A percentile compares a stretch with the other conserved stretches of the same genome.
These are phyloP conservation scores for Drosophila atripex DNA, from an alignment of 2,888 invertebrate species.

Conservation along the genomic window DNA sequence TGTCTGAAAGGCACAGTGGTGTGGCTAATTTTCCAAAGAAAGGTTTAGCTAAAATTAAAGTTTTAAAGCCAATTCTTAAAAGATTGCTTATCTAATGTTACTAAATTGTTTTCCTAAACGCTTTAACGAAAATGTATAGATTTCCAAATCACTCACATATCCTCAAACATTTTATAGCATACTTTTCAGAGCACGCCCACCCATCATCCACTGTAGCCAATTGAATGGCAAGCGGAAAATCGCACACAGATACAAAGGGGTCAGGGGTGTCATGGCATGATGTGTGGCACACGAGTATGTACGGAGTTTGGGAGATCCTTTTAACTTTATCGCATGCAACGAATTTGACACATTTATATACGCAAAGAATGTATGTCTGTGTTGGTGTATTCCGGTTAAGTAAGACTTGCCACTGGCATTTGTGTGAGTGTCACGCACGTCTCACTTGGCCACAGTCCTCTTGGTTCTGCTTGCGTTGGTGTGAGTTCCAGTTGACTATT, in stretches of 20 bases:
- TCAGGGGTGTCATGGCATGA: conserved; percentile 40
- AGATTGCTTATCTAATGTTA: too few species aligned
- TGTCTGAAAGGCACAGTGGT: conserved; percentile 16
- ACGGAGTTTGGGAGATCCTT: conserved; percentile 26
- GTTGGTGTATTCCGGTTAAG: conserved; percentile 16
- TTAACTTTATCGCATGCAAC: conserved; percentile 58
- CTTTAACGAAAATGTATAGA: neutral
- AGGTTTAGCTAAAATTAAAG: too few species aligned
- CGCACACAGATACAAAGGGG: conserved; percentile 50
- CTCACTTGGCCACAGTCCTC: conserved; percentile 34
- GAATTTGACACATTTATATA: conserved; percentile 18
- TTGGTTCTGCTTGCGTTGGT: conserved; percentile 1
- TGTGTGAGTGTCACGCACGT: conserved; percentile 71
- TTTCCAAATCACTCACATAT: neutral
- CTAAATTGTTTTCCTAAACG: too few species aligned
- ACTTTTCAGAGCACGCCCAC: neutral
- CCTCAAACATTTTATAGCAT: neutral
- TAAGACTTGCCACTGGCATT: conserved; percentile 44
- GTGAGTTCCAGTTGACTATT: conserved; percentile 73
- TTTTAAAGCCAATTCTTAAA: too few species aligned
- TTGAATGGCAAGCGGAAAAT: conserved; percentile 61
- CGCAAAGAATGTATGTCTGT: conserved; percentile 11
- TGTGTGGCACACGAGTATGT: conserved; percentile 14
- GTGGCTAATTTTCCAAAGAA: neutral
- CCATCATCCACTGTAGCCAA: conserved; percentile 47